Base-by-base conservation (phyloP, 2,113 vertebrate species). In the Thunnus thynnus region DNA sequence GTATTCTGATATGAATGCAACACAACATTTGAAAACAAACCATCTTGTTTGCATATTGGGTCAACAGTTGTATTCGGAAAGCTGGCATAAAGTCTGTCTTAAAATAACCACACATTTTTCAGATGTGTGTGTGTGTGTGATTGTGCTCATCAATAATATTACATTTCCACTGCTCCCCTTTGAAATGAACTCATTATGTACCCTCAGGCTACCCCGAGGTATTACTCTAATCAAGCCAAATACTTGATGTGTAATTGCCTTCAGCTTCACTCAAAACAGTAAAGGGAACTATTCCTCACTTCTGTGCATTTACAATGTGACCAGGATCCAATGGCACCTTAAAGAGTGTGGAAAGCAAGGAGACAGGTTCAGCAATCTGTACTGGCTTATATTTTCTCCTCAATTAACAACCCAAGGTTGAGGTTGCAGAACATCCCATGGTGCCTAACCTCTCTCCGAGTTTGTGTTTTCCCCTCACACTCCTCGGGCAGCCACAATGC, bases 331-430 rank as follows among this genome's bases (percentile, higher is more conserved):
- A 32, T 46, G 62, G 52, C 16, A 30, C 25, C 80, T 67, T 41
- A 57, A 50, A 13, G 58, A 82, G 71, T 25, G 22, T 56, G 69
- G 72, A 56, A 79, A 55, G 18, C 18, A 13, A 12, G 44, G 47
- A 36, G 70, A 52, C 30, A 32, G 32, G 44, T 72, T 20, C 60
- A 36, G 63, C 32, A 55, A 61, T 30, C 58, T 67, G 62, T 25
- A 25, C 70, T 41, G n/a, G 32, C 68, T 84, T 73, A 80, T 86
- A 50, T 82, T 91, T 86, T 85, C 71, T 76, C 76, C 77, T 90
- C 86, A 88, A 88, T 90, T 86, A 91, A 84, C 75, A 62, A 61
- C n/a, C 74, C 85, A 88, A 86, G 85, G 88, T 88, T 89, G 78
- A 70, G 74, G 83, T 73, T 79, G 72, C 74, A 57, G 76, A 84